Conservation (phyloP, 2,888 invertebrate genomes). For the Tanytarsus gracilentus region DNA sequence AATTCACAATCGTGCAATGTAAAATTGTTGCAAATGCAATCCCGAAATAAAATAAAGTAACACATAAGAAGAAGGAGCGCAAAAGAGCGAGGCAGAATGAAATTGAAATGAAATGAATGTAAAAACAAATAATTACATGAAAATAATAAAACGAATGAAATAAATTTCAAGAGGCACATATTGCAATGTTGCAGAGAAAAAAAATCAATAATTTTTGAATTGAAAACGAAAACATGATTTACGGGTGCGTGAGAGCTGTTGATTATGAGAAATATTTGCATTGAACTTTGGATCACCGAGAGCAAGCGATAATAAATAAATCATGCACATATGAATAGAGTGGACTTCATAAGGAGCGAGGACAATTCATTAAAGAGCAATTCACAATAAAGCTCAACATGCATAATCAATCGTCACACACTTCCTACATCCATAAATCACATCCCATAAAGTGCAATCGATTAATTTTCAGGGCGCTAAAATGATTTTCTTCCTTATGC, state of each 20-base stretch:
- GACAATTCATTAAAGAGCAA: no score
- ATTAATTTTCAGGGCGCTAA: background rate
- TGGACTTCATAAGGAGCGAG: no score
- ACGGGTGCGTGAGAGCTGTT: background rate
- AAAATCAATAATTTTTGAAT: background rate
- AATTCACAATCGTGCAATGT: no score
- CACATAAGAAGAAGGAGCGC: background rate
- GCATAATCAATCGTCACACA: background rate
- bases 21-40: background rate
- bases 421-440: background rate
- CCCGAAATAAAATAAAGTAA: background rate
- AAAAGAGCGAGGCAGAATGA: background rate
- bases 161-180: slow-evolving; percentile 5
- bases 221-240: background rate
- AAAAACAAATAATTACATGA: slow-evolving; percentile 25
- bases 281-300: no score
- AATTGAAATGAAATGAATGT: slow-evolving; percentile 10
- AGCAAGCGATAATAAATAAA: no score
- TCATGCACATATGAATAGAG: no score
- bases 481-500: background rate
- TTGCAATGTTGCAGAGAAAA: background rate
- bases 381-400: no score
- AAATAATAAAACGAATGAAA: slow-evolving; percentile 24
- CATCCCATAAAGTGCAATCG: background rate
- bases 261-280: slow-evolving; percentile 12